Evolutionary conservation across 2,888 invertebrate genomes (phyloP).

Genomic region (Linnaemya vulpina): DNA sequence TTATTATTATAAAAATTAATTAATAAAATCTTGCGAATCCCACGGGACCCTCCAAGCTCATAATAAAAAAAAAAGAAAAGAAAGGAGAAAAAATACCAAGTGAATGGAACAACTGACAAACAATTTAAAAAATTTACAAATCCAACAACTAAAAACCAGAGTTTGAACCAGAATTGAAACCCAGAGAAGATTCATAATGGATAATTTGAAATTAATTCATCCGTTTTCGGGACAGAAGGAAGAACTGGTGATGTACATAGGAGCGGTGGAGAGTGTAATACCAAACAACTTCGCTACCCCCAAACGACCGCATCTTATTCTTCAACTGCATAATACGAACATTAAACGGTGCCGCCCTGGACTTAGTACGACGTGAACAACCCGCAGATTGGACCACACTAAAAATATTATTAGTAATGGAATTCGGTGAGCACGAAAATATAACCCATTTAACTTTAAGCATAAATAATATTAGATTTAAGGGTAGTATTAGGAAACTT

Average conservation of each 20-base stretch:
- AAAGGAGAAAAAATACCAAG: neutral
- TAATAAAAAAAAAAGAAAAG: neutral
- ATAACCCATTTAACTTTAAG: neutral
- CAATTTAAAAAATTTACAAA: no score
- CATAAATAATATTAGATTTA: neutral
- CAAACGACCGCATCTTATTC: neutral
- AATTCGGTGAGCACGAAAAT: conserved; percentile 1
- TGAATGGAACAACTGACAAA: no score
- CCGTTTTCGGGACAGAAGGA: neutral
- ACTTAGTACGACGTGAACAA: neutral
- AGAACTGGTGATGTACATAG: neutral
- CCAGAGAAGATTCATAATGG: neutral
- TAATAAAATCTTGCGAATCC: neutral
- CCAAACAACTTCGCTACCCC: neutral
- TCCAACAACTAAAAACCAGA: neutral
- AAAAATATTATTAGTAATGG: neutral
- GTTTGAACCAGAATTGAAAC: neutral
- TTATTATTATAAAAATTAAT: conserved; percentile 29
- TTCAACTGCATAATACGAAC: neutral
- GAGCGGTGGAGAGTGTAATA: neutral
- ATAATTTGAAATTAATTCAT: neutral
- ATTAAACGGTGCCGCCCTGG: neutral
- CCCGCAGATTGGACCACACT: neutral
- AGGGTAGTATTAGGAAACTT: neutral
- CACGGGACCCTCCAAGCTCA: neutral